A percentile compares a stretch with the other conserved stretches of the same genome.
Conservation (phyloP, 2,888 invertebrate genomes). For the Sussaba pulchella region DNA sequence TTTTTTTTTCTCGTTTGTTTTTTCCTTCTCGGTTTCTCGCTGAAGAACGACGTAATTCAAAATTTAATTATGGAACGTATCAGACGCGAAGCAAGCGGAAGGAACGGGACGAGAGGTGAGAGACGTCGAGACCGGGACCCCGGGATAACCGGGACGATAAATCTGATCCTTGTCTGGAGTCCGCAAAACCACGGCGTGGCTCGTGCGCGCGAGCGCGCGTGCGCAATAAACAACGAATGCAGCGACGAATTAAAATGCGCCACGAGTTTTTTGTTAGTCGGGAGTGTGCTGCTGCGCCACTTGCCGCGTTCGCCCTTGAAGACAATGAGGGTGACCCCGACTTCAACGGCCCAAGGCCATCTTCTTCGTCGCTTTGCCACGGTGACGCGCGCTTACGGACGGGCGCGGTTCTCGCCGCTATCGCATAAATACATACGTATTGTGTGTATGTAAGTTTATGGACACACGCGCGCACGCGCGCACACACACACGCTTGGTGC, state of each 20-base stretch:
- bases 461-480: background rate
- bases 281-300: slow-evolving; percentile 24
- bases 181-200: slow-evolving; percentile 1
- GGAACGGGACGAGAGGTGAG: slow-evolving; percentile 4
- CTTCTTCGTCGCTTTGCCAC: slow-evolving; percentile 58
- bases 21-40: background rate
- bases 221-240: slow-evolving; percentile 3
- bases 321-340: slow-evolving; percentile 78
- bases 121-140: slow-evolving; percentile 54
- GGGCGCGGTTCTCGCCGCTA: slow-evolving; percentile 24
- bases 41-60: slow-evolving; percentile 55
- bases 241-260: slow-evolving; percentile 67
- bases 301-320: slow-evolving; percentile 73
- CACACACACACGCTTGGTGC: too few species aligned
- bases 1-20: slow-evolving; percentile 6
- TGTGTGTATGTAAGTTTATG: background rate
- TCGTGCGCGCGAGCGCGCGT: too few species aligned
- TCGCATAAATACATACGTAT: too few species aligned
- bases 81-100: slow-evolving; percentile 37
- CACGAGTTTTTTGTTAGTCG: slow-evolving; percentile 55
- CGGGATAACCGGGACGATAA: slow-evolving; percentile 62
- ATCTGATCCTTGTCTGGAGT: slow-evolving; percentile 61
- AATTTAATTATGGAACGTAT: slow-evolving; percentile 64
- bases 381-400: slow-evolving; percentile 9
- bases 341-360: slow-evolving; percentile 81